A percentile compares a stretch with the other conserved stretches of the same genome.
phyloP scores from a whole-genome alignment of 2,888 invertebrate genomes.

The Petrophora chlorosata region DNA sequence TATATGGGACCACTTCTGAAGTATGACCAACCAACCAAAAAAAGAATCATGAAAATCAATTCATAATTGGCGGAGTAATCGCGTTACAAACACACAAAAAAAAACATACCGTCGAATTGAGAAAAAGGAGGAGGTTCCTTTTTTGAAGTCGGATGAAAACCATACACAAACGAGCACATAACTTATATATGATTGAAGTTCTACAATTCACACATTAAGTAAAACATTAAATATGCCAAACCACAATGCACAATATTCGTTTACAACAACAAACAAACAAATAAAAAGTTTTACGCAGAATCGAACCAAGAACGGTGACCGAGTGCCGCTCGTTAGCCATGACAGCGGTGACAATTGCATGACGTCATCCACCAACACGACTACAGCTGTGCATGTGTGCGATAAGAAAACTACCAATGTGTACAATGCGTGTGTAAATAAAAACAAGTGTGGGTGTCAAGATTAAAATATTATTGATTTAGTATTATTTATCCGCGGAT shows the following conservation, averaged over 20 bases:
- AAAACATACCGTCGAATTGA: too few relatives aligned
- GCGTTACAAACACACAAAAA: too few relatives aligned
- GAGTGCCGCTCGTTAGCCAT: conserved; percentile 73
- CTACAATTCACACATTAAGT: too few relatives aligned
- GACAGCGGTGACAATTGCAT: conserved; percentile 78
- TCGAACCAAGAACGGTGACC: conserved; percentile 50
- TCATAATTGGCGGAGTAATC: too few relatives aligned
- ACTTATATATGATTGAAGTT: too few relatives aligned
- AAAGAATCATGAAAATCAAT: too few relatives aligned
- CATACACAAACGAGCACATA: too few relatives aligned
- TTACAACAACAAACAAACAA: conserved; percentile 36
- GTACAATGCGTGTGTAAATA: conserved; percentile 43
- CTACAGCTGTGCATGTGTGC: conserved; percentile 42
- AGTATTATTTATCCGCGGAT: conserved; percentile 11
- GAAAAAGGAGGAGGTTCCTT: too few relatives aligned
- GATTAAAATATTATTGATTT: conserved; percentile 22
- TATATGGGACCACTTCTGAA: too few relatives aligned
- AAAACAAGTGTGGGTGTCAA: conserved; percentile 53
- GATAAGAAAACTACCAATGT: conserved; percentile 66
- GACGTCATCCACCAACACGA: conserved; percentile 66
- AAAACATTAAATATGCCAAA: background rate
- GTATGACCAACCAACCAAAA: too few relatives aligned
- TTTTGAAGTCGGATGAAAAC: too few relatives aligned
- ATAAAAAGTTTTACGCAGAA: conserved; percentile 47
- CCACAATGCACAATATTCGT: conserved; percentile 2